Conservation (phyloP, 2,888 invertebrate species). For the Tanypteryx hageni region DNA sequence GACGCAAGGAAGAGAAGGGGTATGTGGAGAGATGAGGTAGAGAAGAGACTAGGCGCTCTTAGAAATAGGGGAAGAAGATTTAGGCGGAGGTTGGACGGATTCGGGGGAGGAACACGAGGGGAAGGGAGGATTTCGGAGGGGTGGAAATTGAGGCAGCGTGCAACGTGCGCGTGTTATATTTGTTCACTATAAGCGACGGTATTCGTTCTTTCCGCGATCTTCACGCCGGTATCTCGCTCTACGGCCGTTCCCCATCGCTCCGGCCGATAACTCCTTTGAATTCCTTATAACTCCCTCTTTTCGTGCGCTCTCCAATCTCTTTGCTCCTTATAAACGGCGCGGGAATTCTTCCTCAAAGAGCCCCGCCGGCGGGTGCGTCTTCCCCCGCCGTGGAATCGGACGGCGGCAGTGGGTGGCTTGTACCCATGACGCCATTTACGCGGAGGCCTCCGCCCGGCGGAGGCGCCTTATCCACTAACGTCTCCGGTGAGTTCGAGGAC, state of each 20-base stretch:
- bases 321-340: background rate
- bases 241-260: too few species aligned
- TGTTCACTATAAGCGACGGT: conserved; percentile 19
- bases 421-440: conserved; percentile 15
- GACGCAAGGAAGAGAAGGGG: background rate
- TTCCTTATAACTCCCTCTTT: too few species aligned
- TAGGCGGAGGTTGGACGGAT: background rate
- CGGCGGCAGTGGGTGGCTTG: background rate
- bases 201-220: background rate
- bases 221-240: background rate
- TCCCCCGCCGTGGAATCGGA: conserved; percentile 12
- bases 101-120: background rate
- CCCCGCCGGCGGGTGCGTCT: background rate
- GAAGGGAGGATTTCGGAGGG: background rate
- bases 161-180: conserved; percentile 11
- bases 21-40: background rate
- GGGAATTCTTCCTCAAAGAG: background rate
- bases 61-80: conserved; percentile 3
- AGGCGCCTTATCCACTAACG: background rate
- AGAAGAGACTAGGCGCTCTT: background rate
- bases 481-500: background rate
- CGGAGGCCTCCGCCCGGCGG: conserved; percentile 21
- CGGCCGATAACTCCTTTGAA: too few species aligned
- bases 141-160: conserved; percentile 18
- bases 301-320: background rate